phyloP scores from a whole-genome alignment of 2,888 invertebrate genomes.

The Drosophila hamatofila region DNA sequence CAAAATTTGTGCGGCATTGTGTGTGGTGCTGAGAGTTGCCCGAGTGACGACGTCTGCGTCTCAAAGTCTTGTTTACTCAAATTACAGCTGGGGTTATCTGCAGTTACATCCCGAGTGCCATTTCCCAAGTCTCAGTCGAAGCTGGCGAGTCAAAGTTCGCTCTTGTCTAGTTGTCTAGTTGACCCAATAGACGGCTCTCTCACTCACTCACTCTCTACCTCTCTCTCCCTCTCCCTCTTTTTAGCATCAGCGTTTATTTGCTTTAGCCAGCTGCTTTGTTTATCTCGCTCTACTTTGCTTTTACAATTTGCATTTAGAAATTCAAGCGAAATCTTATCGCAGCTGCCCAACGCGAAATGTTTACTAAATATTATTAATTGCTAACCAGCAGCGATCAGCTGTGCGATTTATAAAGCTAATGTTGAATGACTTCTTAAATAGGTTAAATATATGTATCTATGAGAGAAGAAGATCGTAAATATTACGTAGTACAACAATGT shows the following conservation, averaged over 20 bases:
- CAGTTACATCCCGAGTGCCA: conserved; percentile 50
- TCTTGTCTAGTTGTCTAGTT: conserved; percentile 48
- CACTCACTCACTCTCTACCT: neutral
- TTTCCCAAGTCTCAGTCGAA: conserved; percentile 21
- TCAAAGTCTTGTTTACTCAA: conserved; percentile 72
- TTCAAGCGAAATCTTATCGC: conserved; percentile 34
- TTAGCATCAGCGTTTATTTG: conserved; percentile 28
- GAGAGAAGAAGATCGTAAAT: neutral
- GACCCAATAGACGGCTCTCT: conserved; percentile 34
- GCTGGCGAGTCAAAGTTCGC: conserved; percentile 27
- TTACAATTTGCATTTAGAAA: conserved; percentile 53
- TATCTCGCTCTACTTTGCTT: conserved; percentile 45
- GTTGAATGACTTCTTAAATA: conserved; percentile 39
- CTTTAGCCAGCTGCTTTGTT: conserved; percentile 30
- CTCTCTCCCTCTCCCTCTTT: neutral
- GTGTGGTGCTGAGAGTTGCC: conserved; percentile 50
- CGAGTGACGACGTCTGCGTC: conserved; percentile 50
- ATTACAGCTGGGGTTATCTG: conserved; percentile 70
- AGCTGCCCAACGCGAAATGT: conserved; percentile 8
- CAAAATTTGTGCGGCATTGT: conserved; percentile 73
- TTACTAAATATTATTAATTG: conserved; percentile 28
- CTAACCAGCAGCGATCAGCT: conserved; percentile 38
- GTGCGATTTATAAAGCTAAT: conserved; percentile 22
- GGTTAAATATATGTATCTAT: neutral
- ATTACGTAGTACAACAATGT: neutral